Conservation (phyloP, 2,888 invertebrate genomes). For the Cabera pusaria region DNA sequence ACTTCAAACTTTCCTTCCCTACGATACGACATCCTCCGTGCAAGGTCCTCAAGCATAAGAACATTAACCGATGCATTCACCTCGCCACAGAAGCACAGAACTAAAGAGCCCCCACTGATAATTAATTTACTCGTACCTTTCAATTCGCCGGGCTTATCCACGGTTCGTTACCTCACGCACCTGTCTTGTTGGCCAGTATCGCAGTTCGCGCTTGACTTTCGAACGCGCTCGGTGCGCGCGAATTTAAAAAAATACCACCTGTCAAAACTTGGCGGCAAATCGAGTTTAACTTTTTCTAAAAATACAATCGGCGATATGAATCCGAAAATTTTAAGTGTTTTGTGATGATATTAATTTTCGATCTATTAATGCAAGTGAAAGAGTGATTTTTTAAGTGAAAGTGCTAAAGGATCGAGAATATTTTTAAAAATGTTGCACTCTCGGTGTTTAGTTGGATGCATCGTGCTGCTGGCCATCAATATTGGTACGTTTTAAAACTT, state of each 20-base stretch:
- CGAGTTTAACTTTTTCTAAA: constrained; percentile 29
- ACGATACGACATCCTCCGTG: too few species aligned
- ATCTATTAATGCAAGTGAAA: constrained; percentile 50
- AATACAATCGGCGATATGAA: constrained; percentile 10
- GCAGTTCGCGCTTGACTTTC: constrained; percentile 77
- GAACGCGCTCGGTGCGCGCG: constrained; percentile 58
- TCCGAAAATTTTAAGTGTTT: constrained; percentile 36
- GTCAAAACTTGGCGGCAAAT: constrained; percentile 44
- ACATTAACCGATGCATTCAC: constrained; percentile 37
- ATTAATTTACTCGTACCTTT: constrained; percentile 50
- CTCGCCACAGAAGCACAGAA: constrained; percentile 27
- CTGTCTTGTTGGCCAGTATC: constrained; percentile 56
- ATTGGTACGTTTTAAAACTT: constrained; percentile 57
- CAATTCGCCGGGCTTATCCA: constrained; percentile 50
- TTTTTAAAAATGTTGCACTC: constrained; percentile 60
- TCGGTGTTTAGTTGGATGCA: constrained; percentile 56
- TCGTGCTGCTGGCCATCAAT: constrained; percentile 53
- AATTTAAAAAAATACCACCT: constrained; percentile 26
- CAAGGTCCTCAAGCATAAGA: too few species aligned
- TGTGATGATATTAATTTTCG: constrained; percentile 22
- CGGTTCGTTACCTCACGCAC: constrained; percentile 44
- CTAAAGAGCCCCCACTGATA: constrained; percentile 27
- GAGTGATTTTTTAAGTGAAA: constrained; percentile 59
- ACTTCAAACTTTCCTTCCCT: too few species aligned
- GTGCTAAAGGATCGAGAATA: constrained; percentile 59